Evolutionary conservation across 2,888 invertebrate genomes (phyloP).

Genomic region (Tupiocoris notatus): DNA sequence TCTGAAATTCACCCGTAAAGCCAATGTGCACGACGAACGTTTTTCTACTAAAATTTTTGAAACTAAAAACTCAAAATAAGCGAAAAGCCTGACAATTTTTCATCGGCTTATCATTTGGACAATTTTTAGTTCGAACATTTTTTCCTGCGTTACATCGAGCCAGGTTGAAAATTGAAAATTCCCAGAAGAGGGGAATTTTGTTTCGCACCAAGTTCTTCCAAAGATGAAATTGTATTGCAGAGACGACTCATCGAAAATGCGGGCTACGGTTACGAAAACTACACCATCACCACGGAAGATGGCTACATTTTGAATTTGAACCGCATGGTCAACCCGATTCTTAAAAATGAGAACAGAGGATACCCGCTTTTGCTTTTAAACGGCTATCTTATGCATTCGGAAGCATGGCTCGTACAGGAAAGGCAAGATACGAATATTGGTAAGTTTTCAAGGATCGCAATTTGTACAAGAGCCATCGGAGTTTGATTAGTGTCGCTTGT

Average conservation of each 20-base stretch:
- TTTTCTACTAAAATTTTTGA: too few relatives aligned
- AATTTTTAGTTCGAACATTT: too few relatives aligned
- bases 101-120: too few relatives aligned
- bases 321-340: conserved; percentile 1
- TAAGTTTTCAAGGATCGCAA: too few relatives aligned
- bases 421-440: conserved; percentile 4
- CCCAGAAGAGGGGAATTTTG: not conserved
- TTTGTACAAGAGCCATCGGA: too few relatives aligned
- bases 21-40: too few relatives aligned
- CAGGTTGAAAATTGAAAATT: not conserved
- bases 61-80: too few relatives aligned
- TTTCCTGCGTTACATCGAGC: too few relatives aligned
- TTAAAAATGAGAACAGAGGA: not conserved
- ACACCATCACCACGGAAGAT: conserved; percentile 28
- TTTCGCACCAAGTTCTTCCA: not conserved
- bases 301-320: conserved; percentile 29
- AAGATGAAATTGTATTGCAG: conserved; percentile 4
- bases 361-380: conserved; percentile 6
- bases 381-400: conserved; percentile 20
- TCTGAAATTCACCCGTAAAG: too few relatives aligned
- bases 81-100: too few relatives aligned
- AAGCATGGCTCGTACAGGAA: conserved; percentile 28
- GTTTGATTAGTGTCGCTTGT: too few relatives aligned
- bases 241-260: conserved; percentile 4
- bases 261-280: conserved; percentile 21